phyloP scores from a whole-genome alignment of 2,797 vertebrate species.

The Alfaro cultratus region DNA sequence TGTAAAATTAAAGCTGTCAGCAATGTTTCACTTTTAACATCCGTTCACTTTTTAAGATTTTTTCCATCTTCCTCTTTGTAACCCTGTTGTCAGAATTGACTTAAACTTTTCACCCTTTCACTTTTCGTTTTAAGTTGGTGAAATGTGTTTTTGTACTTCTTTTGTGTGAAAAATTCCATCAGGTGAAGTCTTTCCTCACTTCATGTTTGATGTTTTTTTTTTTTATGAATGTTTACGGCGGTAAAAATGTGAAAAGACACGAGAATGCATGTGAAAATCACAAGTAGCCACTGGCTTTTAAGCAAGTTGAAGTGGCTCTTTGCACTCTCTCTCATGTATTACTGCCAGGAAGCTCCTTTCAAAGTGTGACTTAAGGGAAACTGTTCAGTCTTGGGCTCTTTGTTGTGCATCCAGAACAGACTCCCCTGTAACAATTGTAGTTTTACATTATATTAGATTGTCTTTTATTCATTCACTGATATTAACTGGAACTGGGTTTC shows the following conservation, averaged over 20 bases:
- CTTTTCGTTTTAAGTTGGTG: slow-evolving; percentile 34
- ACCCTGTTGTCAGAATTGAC: slow-evolving; percentile 37
- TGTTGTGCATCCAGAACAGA: slow-evolving; percentile 15
- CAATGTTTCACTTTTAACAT: slow-evolving; percentile 43
- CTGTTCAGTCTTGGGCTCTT: slow-evolving; percentile 24
- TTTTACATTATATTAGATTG: neutral
- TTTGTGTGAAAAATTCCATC: slow-evolving; percentile 44
- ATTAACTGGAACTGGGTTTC: neutral
- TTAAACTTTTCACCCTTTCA: slow-evolving; percentile 40
- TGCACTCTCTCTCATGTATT: slow-evolving; percentile 57
- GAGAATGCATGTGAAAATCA: slow-evolving; percentile 57
- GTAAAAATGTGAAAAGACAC: slow-evolving; percentile 53
- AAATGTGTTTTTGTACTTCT: slow-evolving; percentile 52
- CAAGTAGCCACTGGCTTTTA: slow-evolving; percentile 62
- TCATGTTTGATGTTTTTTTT: slow-evolving; percentile 51
- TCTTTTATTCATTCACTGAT: neutral
- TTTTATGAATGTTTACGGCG: slow-evolving; percentile 5
- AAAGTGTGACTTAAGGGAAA: slow-evolving; percentile 29
- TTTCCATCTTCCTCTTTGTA: slow-evolving; percentile 20
- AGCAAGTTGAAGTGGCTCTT: slow-evolving; percentile 61
- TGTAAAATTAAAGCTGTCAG: slow-evolving; percentile 46
- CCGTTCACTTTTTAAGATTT: slow-evolving; percentile 10
- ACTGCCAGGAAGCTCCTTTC: slow-evolving; percentile 35
- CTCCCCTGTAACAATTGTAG: neutral
- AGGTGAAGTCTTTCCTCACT: slow-evolving; percentile 20